Conservation (phyloP, 2,888 invertebrate genomes). For the Dugesia japonica region DNA sequence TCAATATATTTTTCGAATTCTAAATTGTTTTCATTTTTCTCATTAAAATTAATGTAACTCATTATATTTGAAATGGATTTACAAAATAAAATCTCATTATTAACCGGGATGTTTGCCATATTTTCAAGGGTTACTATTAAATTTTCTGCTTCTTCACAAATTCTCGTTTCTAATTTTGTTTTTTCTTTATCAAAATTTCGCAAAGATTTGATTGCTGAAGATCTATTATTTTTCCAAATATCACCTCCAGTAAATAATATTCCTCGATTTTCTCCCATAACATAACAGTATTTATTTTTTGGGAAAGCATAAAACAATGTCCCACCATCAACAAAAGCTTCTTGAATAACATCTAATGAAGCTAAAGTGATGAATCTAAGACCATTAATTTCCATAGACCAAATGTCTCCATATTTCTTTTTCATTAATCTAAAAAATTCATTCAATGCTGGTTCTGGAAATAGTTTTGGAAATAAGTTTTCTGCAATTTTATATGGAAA, state of each 20-base stretch:
- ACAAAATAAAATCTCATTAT: background rate
- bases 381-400: background rate
- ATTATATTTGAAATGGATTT: constrained; percentile 28
- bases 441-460: background rate
- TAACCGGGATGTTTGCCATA: background rate
- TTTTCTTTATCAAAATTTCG: constrained; percentile 21
- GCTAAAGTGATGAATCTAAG: constrained; percentile 21
- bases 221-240: background rate
- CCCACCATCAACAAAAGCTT: constrained; percentile 25
- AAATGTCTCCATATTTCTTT: constrained; percentile 22
- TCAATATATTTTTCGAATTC: background rate
- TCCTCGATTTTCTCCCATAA: background rate
- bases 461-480: background rate
- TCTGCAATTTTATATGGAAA: background rate
- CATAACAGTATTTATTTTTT: background rate
- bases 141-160: constrained; percentile 23
- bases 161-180: background rate
- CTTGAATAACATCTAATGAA: constrained; percentile 17
- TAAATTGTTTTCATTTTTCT: background rate
- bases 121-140: background rate
- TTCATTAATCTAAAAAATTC: background rate
- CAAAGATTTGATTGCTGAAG: background rate
- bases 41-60: background rate
- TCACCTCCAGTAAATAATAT: constrained; percentile 21
- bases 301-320: background rate